Evolutionary conservation across 1,140 invertebrate genomes (phyloP), one percentile per base, ranked within the genome.

Genomic region (Zaprionus africanus): DNA sequence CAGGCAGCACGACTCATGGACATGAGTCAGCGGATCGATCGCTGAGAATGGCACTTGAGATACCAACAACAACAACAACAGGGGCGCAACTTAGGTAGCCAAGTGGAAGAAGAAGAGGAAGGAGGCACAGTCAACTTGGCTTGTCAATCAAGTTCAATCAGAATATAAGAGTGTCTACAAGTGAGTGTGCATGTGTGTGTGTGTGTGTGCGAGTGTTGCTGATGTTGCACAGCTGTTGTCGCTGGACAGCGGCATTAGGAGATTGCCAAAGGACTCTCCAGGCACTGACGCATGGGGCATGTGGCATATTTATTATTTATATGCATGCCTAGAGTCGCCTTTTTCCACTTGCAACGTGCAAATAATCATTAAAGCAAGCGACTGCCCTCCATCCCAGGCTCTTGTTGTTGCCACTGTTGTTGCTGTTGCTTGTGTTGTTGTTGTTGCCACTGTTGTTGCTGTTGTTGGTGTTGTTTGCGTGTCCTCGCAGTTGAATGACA

Each of bases 351-450:
- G 83, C 76, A 88, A 90, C 85, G 78, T 88, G 84, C 77, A 88
- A 88, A 88, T 90, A 88, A 90, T 88, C 85, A 88, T 88, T 88
- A 88, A 81, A 84, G 78, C 83, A 78, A 78, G 77, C 64, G 66
- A 79, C n/a, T 26, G 51, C 54, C 54, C 43, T 34, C 34, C 57
- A 31, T 68, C 41, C 54, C 43, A 64, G 41, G 6, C 41, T 7
- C 60, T 71, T 64, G 49, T 38, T 19, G 6, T 31, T 31, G 28
- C 28, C 28, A 31, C 28, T 31, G 28, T 7, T 28, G 28, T 9
- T 9, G 36, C 26, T 36, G 31, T 9, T 41, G 49, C 26, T 28
- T 5, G 5, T 28, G 26, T 9, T 9, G 36, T 34, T 36, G 31
- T 9, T 41, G 49, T 15, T 49, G 36, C 13, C 28, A 36, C 17